A percentile compares a stretch with the other conserved stretches of the same genome.
phyloP scores from a whole-genome alignment of 2,888 invertebrate genomes.

The Synergus umbraculus region DNA sequence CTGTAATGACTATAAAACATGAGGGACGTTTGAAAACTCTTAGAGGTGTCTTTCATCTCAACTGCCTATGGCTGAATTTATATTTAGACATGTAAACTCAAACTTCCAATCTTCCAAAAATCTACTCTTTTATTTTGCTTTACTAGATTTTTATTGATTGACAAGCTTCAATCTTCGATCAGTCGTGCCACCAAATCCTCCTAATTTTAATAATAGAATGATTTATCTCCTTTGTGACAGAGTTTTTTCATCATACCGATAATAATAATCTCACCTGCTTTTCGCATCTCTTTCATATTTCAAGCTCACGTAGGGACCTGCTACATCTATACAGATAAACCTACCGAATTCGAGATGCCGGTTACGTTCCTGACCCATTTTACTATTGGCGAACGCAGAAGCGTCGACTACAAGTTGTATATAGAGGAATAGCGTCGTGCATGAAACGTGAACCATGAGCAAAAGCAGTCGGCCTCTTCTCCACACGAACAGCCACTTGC shows the following conservation, averaged over 20 bases:
- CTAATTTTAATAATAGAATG: too few species aligned
- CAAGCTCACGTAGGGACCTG: conserved; percentile 47
- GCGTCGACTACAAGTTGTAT: conserved; percentile 34
- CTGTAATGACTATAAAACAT: conserved; percentile 32
- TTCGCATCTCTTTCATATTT: conserved; percentile 45
- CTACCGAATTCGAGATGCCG: conserved; percentile 49
- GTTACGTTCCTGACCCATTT: conserved; percentile 71
- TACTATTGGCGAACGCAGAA: conserved; percentile 60
- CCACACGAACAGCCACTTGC: conserved; percentile 42
- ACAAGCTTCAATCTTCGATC: too few species aligned
- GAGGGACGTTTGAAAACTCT: conserved; percentile 30
- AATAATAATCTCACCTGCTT: neutral
- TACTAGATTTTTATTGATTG: neutral
- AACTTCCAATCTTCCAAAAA: neutral
- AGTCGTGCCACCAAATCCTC: too few species aligned
- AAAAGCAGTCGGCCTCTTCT: conserved; percentile 28
- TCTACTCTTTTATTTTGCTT: too few species aligned
- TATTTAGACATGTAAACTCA: conserved; percentile 10
- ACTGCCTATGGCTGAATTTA: conserved; percentile 31
- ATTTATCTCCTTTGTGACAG: conserved; percentile 48
- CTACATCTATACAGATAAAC: conserved; percentile 52
- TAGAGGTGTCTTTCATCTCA: conserved; percentile 25
- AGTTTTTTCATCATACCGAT: conserved; percentile 39
- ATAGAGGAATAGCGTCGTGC: neutral
- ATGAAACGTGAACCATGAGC: neutral